Evolutionary conservation across 1,140 invertebrate genomes (phyloP).

Genomic region (Plodia interpunctella): DNA sequence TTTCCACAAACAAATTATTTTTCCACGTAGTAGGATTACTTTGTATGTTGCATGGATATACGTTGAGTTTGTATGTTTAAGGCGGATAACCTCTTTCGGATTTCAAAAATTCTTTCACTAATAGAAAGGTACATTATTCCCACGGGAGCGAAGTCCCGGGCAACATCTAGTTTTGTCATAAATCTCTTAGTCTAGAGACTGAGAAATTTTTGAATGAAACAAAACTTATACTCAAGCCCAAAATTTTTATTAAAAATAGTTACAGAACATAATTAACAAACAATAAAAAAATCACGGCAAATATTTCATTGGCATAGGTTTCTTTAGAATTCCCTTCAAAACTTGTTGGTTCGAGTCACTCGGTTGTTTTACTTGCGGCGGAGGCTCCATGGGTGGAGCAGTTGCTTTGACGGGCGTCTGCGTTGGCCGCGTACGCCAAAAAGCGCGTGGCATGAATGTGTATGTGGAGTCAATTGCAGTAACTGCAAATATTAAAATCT

Average conservation of each 20-base stretch:
- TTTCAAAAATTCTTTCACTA: no score
- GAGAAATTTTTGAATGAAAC: neutral
- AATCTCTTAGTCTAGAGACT: no score
- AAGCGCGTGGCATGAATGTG: constrained; percentile 51
- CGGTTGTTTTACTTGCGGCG: constrained; percentile 31
- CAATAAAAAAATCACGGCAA: constrained; percentile 26
- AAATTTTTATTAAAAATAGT: neutral
- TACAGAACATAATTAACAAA: neutral
- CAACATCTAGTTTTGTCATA: no score
- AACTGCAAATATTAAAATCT: constrained; percentile 33
- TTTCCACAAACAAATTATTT: no score
- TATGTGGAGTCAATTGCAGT: constrained; percentile 53
- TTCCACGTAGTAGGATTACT: no score
- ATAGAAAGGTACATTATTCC: no score
- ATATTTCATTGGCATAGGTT: constrained; percentile 72
- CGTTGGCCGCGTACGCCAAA: constrained; percentile 33
- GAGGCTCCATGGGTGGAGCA: constrained; percentile 44
- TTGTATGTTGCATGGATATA: no score
- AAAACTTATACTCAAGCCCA: neutral
- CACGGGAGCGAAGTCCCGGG: no score
- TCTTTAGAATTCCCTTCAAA: constrained; percentile 64
- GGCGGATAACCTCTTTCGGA: no score
- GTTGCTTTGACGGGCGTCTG: constrained; percentile 28
- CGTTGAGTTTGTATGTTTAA: no score
- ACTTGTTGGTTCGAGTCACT: constrained; percentile 22